Evolutionary conservation across 2,113 vertebrate species (phyloP).

Genomic region (Ibidorhyncha struthersii): DNA sequence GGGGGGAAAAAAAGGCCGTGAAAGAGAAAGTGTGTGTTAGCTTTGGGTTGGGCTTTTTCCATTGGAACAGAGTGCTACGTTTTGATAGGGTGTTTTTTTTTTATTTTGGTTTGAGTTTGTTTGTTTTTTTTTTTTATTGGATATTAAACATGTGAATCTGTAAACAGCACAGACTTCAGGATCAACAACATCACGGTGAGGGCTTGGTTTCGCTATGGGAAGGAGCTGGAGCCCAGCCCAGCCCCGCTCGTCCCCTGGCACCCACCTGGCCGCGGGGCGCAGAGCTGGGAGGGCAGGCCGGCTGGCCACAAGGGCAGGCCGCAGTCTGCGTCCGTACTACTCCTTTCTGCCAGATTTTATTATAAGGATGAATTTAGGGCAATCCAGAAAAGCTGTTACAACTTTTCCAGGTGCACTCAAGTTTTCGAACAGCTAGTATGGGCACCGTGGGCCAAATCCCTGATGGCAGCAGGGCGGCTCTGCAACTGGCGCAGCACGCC

Average conservation of each 20-base stretch:
- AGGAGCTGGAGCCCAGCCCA: not conserved
- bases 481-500: too few relatives aligned
- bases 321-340: fast-evolving
- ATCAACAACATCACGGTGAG: not conserved
- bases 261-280: too few relatives aligned
- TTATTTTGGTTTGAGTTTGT: not conserved
- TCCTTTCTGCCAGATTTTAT: not conserved
- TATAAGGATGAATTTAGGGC: not conserved
- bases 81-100: not conserved
- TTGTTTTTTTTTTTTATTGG: not conserved
- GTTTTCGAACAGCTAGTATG: not conserved
- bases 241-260: not conserved
- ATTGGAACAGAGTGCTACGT: not conserved
- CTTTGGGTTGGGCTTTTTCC: not conserved
- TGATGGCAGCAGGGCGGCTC: not conserved
- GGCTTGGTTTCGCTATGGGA: not conserved
- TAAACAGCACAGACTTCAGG: not conserved
- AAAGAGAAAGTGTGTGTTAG: not conserved
- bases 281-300: not conserved
- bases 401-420: not conserved
- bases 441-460: not conserved
- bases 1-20: not conserved
- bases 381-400: not conserved
- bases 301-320: not conserved
- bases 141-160: not conserved